Conservation (phyloP, 2,888 invertebrate species). For the Thereva nobilitata region DNA sequence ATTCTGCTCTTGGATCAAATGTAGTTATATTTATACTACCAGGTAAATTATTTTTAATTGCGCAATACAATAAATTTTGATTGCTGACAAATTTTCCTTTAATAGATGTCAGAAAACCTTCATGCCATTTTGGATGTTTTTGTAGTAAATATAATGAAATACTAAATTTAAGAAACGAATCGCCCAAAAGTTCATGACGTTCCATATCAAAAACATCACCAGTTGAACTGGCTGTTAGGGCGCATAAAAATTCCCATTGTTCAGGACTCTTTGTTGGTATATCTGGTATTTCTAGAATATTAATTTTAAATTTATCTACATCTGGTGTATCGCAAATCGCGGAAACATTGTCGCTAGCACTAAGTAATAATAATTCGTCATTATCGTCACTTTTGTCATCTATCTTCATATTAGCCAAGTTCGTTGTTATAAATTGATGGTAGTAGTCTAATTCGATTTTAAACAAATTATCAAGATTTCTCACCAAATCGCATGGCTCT, state of each 20-base stretch:
- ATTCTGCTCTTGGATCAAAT: constrained; percentile 72
- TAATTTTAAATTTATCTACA: constrained; percentile 41
- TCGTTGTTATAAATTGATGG: constrained; percentile 63
- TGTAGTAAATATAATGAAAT: constrained; percentile 70
- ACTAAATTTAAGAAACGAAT: constrained; percentile 80
- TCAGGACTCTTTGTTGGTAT: constrained; percentile 47
- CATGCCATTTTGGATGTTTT: constrained; percentile 67
- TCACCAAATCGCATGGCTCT: constrained; percentile 72
- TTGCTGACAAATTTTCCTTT: constrained; percentile 75
- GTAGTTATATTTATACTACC: constrained; percentile 63
- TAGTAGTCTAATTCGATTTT: constrained; percentile 73
- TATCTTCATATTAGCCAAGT: not conserved
- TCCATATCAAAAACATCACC: constrained; percentile 79
- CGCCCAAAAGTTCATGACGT: constrained; percentile 81
- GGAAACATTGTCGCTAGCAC: not conserved
- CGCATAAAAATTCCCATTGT: constrained; percentile 59
- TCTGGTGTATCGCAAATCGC: constrained; percentile 36
- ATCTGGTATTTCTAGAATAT: constrained; percentile 45
- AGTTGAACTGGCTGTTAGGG: constrained; percentile 69
- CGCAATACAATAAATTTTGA: constrained; percentile 82
- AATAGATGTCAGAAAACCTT: constrained; percentile 73
- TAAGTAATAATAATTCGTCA: not conserved
- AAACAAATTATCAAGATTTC: constrained; percentile 63
- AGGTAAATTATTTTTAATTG: constrained; percentile 49
- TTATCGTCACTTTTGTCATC: not conserved